Evolutionary conservation across 35 echinoderm and acorn worm genomes (phyloP).

Genomic region (Heliocidaris erythrogramma): DNA sequence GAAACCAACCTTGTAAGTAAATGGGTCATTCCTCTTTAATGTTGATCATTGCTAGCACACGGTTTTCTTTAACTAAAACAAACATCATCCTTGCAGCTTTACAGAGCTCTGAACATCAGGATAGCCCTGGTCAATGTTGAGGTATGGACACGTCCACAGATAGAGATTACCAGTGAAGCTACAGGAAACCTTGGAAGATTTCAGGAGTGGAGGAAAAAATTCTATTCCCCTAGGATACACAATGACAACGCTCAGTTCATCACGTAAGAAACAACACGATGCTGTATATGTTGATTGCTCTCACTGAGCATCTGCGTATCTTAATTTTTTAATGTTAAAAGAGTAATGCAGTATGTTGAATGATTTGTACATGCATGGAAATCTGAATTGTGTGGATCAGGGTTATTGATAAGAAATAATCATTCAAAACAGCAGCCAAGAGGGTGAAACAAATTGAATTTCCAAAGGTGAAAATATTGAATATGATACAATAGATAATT

Average conservation of each 20-base stretch:
- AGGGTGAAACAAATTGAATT: too few relatives aligned
- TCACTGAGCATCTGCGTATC: too few relatives aligned
- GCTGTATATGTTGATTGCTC: too few relatives aligned
- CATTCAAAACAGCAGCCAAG: too few relatives aligned
- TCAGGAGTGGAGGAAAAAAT: conserved; percentile 61
- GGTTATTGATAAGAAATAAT: too few relatives aligned
- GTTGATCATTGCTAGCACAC: background rate
- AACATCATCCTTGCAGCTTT: conserved; percentile 53
- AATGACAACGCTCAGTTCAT: conserved; percentile 83
- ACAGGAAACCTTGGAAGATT: conserved; percentile 53
- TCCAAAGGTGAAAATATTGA: too few relatives aligned
- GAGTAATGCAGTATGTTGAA: too few relatives aligned
- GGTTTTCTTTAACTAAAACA: background rate
- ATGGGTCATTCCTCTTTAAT: background rate
- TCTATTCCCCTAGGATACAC: background rate
- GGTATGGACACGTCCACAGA: conserved; percentile 70
- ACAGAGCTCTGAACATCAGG: conserved; percentile 80
- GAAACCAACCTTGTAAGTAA: background rate
- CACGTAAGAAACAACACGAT: conserved; percentile 51
- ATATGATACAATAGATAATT: too few relatives aligned
- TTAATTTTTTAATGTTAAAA: too few relatives aligned
- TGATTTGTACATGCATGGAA: too few relatives aligned
- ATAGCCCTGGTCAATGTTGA: conserved; percentile 79
- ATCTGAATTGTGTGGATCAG: too few relatives aligned
- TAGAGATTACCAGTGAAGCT: conserved; percentile 47